phyloP scores from a whole-genome alignment of 2,113 vertebrate species.

The Megatriorchis doriae region DNA sequence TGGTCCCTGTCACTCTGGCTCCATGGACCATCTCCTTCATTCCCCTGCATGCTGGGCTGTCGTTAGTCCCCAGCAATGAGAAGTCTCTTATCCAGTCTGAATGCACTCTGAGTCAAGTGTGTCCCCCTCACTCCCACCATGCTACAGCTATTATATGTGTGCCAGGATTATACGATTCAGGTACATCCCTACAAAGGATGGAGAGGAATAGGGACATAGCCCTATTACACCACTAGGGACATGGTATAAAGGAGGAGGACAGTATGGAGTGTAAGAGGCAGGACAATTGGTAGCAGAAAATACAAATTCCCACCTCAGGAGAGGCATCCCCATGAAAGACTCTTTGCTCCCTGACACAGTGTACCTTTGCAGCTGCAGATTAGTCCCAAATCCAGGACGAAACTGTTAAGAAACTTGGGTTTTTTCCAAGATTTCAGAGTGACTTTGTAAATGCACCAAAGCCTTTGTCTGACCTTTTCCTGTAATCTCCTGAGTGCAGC shows the following conservation, averaged over 20 bases:
- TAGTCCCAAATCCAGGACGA: background rate
- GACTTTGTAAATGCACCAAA: background rate
- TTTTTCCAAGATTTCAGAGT: background rate
- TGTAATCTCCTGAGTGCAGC: background rate
- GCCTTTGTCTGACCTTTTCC: constrained; percentile 35
- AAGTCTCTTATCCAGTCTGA: background rate
- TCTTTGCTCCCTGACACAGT: background rate
- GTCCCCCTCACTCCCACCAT: accelerated
- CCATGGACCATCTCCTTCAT: background rate
- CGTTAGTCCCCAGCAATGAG: background rate
- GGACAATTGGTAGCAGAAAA: background rate
- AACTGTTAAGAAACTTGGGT: background rate
- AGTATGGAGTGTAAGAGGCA: background rate
- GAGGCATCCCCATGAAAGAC: background rate
- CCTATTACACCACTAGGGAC: background rate
- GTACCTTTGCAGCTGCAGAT: background rate
- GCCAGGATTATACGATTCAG: background rate
- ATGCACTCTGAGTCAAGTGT: background rate
- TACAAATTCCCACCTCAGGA: background rate
- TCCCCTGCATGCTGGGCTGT: background rate
- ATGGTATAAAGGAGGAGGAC: background rate
- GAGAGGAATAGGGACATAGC: background rate
- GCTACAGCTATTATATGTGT: background rate
- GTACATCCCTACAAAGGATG: background rate
- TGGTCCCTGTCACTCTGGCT: background rate